These are phyloP conservation scores for Anoplopoma fimbria DNA, from an alignment of 2,113 vertebrate genomes.

Conservation along the genomic window DNA sequence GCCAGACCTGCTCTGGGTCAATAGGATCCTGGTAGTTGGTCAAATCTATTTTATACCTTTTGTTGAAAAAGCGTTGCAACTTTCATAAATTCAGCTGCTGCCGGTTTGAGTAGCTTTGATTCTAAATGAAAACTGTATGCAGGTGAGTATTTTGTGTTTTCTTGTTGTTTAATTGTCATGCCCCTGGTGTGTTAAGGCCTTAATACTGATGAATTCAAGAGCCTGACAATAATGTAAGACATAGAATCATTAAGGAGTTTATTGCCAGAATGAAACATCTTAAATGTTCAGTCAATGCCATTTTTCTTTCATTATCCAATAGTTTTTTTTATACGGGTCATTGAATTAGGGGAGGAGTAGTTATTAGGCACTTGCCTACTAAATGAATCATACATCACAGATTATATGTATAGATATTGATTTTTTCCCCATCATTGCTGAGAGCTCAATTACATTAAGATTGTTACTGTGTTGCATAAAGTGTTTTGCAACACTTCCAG, in stretches of 20 bases:
- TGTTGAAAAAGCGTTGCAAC: no score
- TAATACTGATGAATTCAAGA: neutral
- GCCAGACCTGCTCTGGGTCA: no score
- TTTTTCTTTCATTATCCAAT: neutral
- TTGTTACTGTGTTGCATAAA: neutral
- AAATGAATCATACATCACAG: neutral
- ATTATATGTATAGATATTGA: neutral
- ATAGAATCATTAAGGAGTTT: neutral
- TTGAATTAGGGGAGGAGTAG: neutral
- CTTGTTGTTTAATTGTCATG: no score
- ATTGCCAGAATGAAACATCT: neutral
- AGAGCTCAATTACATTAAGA: neutral
- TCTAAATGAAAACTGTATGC: no score
- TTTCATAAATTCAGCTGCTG: no score
- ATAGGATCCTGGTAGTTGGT: no score
- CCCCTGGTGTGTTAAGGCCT: no score
- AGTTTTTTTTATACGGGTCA: neutral
- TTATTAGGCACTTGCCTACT: neutral
- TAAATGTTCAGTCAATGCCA: neutral
- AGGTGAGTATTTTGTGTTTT: no score
- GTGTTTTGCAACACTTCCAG: constrained; percentile 1
- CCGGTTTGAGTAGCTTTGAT: no score
- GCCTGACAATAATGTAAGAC: neutral
- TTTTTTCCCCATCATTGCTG: neutral
- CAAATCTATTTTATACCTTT: no score